These are phyloP conservation scores for Orthonevra nobilis DNA, from an alignment of 2,888 invertebrate species.

Conservation along the genomic window DNA sequence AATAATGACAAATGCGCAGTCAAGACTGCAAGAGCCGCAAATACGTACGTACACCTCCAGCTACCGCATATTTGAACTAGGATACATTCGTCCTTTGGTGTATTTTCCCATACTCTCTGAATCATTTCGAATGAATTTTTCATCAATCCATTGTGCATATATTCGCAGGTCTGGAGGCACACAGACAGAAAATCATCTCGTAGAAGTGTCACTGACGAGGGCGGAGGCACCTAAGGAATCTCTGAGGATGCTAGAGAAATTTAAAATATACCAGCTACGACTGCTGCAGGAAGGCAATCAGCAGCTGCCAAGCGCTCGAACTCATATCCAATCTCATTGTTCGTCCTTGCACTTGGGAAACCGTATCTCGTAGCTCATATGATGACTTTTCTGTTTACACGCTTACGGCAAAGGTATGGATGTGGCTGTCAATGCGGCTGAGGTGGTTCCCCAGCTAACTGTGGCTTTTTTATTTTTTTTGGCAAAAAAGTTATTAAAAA, in stretches of 20 bases:
- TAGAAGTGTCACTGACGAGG: too few relatives aligned
- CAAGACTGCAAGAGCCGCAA: neutral
- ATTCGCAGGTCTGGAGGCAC: neutral
- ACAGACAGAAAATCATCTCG: too few relatives aligned
- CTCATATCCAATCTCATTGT: conserved; percentile 37
- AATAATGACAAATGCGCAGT: neutral
- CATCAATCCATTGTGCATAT: conserved; percentile 21
- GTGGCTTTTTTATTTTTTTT: conserved; percentile 13
- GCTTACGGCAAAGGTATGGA: conserved; percentile 42
- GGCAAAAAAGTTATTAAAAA: conserved; percentile 62
- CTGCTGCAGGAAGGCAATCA: conserved; percentile 50
- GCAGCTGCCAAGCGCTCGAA: conserved; percentile 9
- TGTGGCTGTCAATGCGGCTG: conserved; percentile 11
- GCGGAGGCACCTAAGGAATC: too few relatives aligned
- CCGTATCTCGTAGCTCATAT: conserved; percentile 18
- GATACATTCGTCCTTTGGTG: neutral
- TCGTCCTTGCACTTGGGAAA: conserved; percentile 4
- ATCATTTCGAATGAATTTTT: conserved; percentile 24
- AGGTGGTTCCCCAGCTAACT: neutral
- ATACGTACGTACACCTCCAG: too few relatives aligned
- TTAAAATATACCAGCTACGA: too few relatives aligned
- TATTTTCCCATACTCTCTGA: neutral
- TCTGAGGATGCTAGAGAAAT: too few relatives aligned
- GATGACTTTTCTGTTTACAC: conserved; percentile 54
- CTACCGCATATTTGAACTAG: neutral